A percentile compares a stretch with the other conserved stretches of the same genome.
Conservation (phyloP, 1,140 invertebrate genomes). For the Euborellia annulipes region DNA sequence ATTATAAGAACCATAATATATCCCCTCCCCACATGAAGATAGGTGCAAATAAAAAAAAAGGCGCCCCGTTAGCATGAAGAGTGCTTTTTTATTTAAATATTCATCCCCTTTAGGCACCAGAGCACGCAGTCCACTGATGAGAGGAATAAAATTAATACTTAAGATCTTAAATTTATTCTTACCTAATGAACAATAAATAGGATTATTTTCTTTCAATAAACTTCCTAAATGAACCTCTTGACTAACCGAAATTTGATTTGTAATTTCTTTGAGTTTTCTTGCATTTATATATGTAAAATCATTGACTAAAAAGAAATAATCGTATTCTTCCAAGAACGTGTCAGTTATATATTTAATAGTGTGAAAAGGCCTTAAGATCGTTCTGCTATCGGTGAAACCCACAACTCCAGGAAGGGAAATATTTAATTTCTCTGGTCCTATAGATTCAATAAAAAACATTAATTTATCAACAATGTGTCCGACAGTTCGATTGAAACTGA, state of each 20-base stretch:
- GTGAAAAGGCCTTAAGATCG: slow-evolving; percentile 60
- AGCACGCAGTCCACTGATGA: too few relatives aligned
- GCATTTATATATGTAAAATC: slow-evolving; percentile 69
- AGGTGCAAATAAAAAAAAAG: too few relatives aligned
- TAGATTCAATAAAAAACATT: slow-evolving; percentile 56
- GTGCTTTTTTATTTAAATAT: too few relatives aligned
- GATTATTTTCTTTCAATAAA: slow-evolving; percentile 24
- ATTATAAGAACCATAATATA: too few relatives aligned
- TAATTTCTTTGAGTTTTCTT: slow-evolving; percentile 45
- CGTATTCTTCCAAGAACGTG: slow-evolving; percentile 73
- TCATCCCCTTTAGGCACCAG: too few relatives aligned
- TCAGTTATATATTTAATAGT: slow-evolving; percentile 78
- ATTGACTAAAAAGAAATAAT: slow-evolving; percentile 76
- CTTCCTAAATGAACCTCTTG: slow-evolving; percentile 62
- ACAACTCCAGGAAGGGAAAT: slow-evolving; percentile 58
- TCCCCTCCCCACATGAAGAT: too few relatives aligned
- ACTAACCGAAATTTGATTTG: slow-evolving; percentile 63
- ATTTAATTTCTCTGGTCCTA: slow-evolving; percentile 42
- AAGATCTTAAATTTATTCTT: too few relatives aligned
- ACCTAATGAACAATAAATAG: slow-evolving; percentile 48
- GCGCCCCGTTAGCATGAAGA: too few relatives aligned
- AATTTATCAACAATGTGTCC: slow-evolving; percentile 64
- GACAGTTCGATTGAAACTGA: slow-evolving; percentile 66
- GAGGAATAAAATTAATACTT: too few relatives aligned
- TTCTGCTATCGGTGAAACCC: slow-evolving; percentile 60